Conservation (phyloP, 2,888 invertebrate species). For the Laspeyria flexula region DNA sequence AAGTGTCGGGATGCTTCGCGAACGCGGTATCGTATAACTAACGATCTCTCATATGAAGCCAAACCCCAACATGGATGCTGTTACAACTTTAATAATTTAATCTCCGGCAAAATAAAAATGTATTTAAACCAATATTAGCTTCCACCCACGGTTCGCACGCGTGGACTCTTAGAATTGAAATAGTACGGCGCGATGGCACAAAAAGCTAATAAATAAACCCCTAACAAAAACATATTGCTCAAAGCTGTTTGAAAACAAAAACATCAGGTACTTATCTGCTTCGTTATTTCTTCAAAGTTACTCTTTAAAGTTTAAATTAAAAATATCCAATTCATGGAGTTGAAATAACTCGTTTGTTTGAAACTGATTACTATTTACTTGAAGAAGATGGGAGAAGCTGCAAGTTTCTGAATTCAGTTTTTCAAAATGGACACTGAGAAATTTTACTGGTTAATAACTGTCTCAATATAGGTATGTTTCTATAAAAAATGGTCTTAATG, state of each 20-base stretch:
- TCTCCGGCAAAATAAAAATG: neutral
- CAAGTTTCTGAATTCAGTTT: too few species aligned
- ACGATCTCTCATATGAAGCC: constrained; percentile 4
- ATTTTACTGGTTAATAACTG: too few species aligned
- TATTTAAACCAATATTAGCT: too few species aligned
- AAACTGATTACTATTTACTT: neutral
- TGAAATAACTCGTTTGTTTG: constrained; percentile 10
- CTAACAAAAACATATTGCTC: neutral
- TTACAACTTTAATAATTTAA: constrained; percentile 8
- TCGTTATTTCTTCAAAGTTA: neutral
- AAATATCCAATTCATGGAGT: constrained; percentile 10
- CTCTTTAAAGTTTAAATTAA: constrained; percentile 11
- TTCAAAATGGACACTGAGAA: too few species aligned
- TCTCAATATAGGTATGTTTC: too few species aligned
- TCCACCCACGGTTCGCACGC: too few species aligned
- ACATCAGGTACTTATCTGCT: neutral
- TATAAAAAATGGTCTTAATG: too few species aligned
- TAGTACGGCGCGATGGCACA: too few species aligned
- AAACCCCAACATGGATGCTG: constrained; percentile 2
- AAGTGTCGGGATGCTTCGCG: neutral
- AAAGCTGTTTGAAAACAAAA: neutral
- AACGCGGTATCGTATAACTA: constrained; percentile 10
- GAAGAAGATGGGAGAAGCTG: too few species aligned
- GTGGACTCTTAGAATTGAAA: too few species aligned
- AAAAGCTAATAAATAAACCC: too few species aligned